Base-by-base conservation (phyloP, 2,888 invertebrate genomes). In the Gasteruption jaculator region DNA sequence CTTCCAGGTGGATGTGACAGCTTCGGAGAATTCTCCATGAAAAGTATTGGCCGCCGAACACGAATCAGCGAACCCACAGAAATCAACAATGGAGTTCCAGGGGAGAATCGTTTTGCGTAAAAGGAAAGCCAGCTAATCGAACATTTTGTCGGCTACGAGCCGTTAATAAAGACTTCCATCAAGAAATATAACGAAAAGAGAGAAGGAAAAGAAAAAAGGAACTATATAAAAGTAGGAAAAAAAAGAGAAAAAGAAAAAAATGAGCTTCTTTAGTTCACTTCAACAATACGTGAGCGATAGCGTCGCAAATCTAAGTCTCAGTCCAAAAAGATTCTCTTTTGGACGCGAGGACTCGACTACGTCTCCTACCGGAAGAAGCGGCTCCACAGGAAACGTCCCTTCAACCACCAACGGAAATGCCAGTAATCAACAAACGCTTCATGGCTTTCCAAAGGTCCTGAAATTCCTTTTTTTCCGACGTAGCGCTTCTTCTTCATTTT, bases 251-350 rank as follows among this genome's bases (percentile, higher is more conserved):
- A 26, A 21, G 32, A 7, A 34, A 42, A 65, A 50, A 43, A 90
- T 90, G 90, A 90, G 89, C 78, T 90, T 90, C 76, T 82, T 90
- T 71, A 83, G 85, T 69, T 86, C 88, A 26, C 73, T 90, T 58
- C 86, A 88, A 61, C 89, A 90, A 72, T 87, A 87, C 71, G 88
- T 90, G 68, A 87, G 84, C 62, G 89, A 86, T 73, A 86, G 88
- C 67, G 88, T 90, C 54, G 87, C 88, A 33, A 87, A 84, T 60
- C 73, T 90, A 56, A 84, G 82, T 48, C 73, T 90, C 46, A 85
- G 86, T 53, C 84, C 88, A 41, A 83, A 84, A 51, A 78, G 85
- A 49, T 85, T 78, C 63, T 83, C 85, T 11, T 76, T 85, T 45
- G 76, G 82, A 16, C 78, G 84, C 2, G 84, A 83, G 63, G 80